Evolutionary conservation across 2,888 invertebrate genomes (phyloP).

Genomic region (Drosophila aldrichi): DNA sequence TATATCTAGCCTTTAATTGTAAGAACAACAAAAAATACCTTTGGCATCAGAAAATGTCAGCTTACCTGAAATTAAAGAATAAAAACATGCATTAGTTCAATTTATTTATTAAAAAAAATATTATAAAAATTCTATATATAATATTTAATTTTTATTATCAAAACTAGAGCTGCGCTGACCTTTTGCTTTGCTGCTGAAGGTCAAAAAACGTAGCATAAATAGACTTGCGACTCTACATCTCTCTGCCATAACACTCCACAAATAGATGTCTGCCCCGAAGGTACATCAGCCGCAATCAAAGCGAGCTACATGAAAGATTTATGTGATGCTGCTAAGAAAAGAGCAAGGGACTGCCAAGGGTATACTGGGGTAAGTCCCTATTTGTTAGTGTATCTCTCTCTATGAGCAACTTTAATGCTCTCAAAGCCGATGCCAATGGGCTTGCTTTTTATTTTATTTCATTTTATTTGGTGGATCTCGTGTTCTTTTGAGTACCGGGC

Average conservation of each 20-base stretch:
- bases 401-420: slow-evolving; percentile 58
- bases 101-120: neutral
- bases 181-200: neutral
- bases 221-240: slow-evolving; percentile 11
- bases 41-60: neutral
- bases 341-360: slow-evolving; percentile 20
- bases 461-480: slow-evolving; percentile 16
- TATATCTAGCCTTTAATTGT: neutral
- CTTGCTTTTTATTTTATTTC: slow-evolving; percentile 3
- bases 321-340: slow-evolving; percentile 20
- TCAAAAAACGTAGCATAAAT: slow-evolving; percentile 16
- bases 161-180: neutral
- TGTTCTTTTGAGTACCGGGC: slow-evolving; percentile 16
- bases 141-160: neutral
- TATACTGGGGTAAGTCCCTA: slow-evolving; percentile 12
- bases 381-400: slow-evolving; percentile 24
- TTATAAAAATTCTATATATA: neutral
- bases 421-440: slow-evolving; percentile 51
- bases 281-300: slow-evolving; percentile 45
- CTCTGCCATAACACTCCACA: neutral
- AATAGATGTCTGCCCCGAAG: slow-evolving; percentile 18
- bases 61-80: slow-evolving; percentile 28
- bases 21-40: neutral
- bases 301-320: slow-evolving; percentile 41
- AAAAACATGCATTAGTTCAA: neutral